A percentile compares a stretch with the other conserved stretches of the same genome.
These are phyloP conservation scores for Sardina pilchardus DNA, from an alignment of 2,113 vertebrate genomes.

Conservation along the genomic window DNA sequence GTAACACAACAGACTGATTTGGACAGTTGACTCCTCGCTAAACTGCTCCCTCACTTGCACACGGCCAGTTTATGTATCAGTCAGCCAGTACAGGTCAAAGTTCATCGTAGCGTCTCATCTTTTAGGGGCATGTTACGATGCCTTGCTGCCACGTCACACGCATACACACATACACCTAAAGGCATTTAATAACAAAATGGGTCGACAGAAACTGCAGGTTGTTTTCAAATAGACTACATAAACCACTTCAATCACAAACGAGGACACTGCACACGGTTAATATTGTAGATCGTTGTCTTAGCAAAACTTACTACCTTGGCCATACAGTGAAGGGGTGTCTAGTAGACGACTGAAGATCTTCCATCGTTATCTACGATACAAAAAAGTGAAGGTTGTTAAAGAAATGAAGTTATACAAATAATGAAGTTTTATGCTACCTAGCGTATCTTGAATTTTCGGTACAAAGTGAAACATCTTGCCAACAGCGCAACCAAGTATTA, in stretches of 20 bases:
- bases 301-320: not conserved
- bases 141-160: not conserved
- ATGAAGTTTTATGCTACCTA: slow-evolving; percentile 3
- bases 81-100: not conserved
- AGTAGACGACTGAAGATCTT: not conserved
- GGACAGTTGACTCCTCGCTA: not conserved
- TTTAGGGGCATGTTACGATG: too few species aligned
- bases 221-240: not conserved
- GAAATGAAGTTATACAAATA: slow-evolving; percentile 15
- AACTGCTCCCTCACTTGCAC: not conserved
- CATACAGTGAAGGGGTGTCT: not conserved
- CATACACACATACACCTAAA: not conserved
- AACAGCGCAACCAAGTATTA: slow-evolving; percentile 34
- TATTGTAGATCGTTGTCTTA: not conserved
- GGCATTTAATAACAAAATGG: not conserved
- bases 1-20: not conserved
- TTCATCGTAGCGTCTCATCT: not conserved
- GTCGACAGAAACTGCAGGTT: not conserved
- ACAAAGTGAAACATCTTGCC: not conserved
- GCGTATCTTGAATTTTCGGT: not conserved
- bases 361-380: not conserved
- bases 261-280: not conserved
- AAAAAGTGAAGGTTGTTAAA: slow-evolving; percentile 10
- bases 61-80: not conserved
- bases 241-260: not conserved